Evolutionary conservation across 2,888 invertebrate species (phyloP), one percentile per base, ranked within the genome.

Genomic region (Philereme transversata): DNA sequence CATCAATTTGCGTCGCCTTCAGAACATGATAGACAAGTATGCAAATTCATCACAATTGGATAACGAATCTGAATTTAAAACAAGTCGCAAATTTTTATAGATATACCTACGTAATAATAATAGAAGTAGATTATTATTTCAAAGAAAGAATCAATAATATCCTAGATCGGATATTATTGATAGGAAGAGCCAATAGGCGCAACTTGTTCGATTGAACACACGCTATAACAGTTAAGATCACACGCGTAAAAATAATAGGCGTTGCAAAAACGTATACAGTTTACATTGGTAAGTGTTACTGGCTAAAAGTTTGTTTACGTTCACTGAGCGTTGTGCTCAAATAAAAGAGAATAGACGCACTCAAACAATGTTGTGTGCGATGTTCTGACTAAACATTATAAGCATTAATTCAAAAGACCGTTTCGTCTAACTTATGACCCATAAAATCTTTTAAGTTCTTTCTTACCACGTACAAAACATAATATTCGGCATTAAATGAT

Each of bases 181-280:
- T n/a, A n/a, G 54, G 36, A 47, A 45, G 22, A 36, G 49, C 34
- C 52, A 54, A 60, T 51, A 57, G 56, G 59, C 58, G 60, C 41
- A 62, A 60, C 62, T 60, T 57, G 44, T 61, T 64, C 65, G 59
- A 67, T 69, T 69, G 67, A 69, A 66, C 65, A 51, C 51, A 57
- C 33, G 44, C 58, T 46, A 62, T 65, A 65, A 67, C 64, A 62
- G 55, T 64, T 64, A 58, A 59, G 65, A 65, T 52, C 11, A 51
- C 36, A 38, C 35, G 33, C 46, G 10, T n/a, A 10, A 43, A 49
- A 47, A 22, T 57, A 9, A 49, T 33, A 44, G 35, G 59, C 59
- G 56, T 35, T 56, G 45, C 54, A 60, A 53, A 36, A 44, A 53
- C 41, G 51, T 59, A 58, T 45, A 64, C 62, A 61, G 61, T 67